These are phyloP conservation scores for Eristalinus aeneus DNA, from an alignment of 2,888 invertebrate species.

Conservation along the genomic window DNA sequence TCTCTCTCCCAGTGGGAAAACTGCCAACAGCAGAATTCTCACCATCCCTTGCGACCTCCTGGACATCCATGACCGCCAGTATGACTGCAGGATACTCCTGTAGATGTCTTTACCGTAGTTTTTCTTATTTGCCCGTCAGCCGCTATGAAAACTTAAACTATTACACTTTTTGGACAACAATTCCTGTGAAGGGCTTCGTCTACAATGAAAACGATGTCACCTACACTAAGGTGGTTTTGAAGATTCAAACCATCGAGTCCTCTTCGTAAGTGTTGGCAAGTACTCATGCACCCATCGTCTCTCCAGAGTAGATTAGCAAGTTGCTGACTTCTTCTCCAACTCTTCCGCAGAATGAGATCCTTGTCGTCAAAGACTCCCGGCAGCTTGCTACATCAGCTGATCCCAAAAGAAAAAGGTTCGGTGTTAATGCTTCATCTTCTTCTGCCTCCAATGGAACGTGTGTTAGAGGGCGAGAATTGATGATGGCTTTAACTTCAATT, in stretches of 20 bases:
- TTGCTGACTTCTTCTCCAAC: constrained; percentile 51
- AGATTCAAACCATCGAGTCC: constrained; percentile 59
- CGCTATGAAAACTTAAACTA: neutral
- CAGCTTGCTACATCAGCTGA: constrained; percentile 61
- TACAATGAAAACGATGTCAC: neutral
- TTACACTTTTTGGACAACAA: neutral
- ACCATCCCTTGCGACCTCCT: neutral
- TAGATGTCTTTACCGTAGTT: neutral
- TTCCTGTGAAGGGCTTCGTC: neutral
- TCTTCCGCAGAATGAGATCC: constrained; percentile 34
- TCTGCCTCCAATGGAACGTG: neutral
- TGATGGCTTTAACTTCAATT: constrained; percentile 62
- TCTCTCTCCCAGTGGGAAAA: neutral
- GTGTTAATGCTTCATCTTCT: constrained; percentile 25
- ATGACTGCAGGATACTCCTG: constrained; percentile 29
- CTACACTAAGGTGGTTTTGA: constrained; percentile 43
- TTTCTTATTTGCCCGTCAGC: neutral
- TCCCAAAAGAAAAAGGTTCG: constrained; percentile 72
- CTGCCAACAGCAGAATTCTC: neutral
- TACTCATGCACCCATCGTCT: constrained; percentile 63
- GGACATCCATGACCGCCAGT: constrained; percentile 26
- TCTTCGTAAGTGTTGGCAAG: constrained; percentile 63
- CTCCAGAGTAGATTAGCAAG: constrained; percentile 62
- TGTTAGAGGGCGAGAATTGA: constrained; percentile 68
- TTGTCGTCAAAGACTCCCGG: constrained; percentile 35